These are phyloP conservation scores for Harpagoxenus sublaevis DNA, from an alignment of 2,888 invertebrate genomes.

Conservation along the genomic window DNA sequence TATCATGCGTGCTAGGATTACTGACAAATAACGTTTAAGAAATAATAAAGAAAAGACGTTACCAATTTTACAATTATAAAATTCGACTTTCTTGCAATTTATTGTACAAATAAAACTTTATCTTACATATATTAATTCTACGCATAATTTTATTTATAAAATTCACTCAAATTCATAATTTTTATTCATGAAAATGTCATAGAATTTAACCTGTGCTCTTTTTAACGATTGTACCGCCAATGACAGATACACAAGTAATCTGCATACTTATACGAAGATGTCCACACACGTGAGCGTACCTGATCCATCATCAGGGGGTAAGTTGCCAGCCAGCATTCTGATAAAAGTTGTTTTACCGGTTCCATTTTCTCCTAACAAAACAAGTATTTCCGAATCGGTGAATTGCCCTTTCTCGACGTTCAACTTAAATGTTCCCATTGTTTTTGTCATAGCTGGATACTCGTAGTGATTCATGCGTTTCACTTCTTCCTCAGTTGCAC, in stretches of 20 bases:
- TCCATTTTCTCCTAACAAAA: slow-evolving; percentile 98
- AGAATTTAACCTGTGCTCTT: background rate
- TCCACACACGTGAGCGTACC: slow-evolving; percentile 85
- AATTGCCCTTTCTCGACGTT: slow-evolving; percentile 96
- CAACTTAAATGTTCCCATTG: slow-evolving; percentile 93
- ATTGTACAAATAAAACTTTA: background rate
- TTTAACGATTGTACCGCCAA: background rate
- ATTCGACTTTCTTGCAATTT: background rate
- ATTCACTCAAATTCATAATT: too few relatives aligned
- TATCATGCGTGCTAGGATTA: background rate
- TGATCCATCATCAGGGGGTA: slow-evolving; percentile 94
- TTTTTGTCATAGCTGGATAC: slow-evolving; percentile 97
- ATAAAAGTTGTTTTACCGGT: slow-evolving; percentile 99
- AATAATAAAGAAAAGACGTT: background rate
- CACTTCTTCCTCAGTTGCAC: slow-evolving; percentile 98
- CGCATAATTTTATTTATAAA: too few relatives aligned
- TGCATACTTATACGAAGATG: background rate
- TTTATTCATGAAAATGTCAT: background rate
- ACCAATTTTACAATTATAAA: background rate
- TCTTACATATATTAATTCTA: background rate
- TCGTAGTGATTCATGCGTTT: slow-evolving; percentile 98
- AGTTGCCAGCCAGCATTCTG: slow-evolving; percentile 98
- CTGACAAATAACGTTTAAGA: background rate
- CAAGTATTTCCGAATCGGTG: slow-evolving; percentile 99
- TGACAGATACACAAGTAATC: background rate